Base-by-base conservation (phyloP, 1,140 invertebrate genomes). In the Holcopasites calliopsidis region DNA sequence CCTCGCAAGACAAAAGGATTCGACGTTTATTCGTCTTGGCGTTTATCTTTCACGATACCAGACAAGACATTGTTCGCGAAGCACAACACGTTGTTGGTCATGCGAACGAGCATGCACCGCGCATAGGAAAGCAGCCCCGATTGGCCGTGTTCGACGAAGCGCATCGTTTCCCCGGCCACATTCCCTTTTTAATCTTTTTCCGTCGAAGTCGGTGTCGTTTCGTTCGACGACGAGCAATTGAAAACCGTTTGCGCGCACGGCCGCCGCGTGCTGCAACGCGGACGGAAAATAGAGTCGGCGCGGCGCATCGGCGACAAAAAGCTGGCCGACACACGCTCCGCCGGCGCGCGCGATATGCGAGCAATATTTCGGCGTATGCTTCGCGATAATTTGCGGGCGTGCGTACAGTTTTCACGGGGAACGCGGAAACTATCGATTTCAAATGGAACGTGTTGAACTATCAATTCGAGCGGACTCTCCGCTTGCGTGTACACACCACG, bases 71-170 rank as follows among this genome's bases (percentile, higher is more conserved):
- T n/a, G 18, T 28, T 26, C 33, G 8, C n/a, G 18, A 8, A 44
- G 50, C 28, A 35, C n/a, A n/a, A n/a, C n/a, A n/a, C n/a, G n/a
- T n/a, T 13, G 44, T 1, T 13, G 44, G 44, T 5, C 16, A n/a
- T 5, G 21, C 49, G 47, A n/a, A 54, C 38, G 26, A 3, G 33
- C 11, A 10, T 58, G n/a, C 23, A 57, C 28, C 64, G 54, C 58
- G 73, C 52, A 57, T 66, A 72, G 44, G 31, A 47, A 68, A 80
- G 54, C 54, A 80, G 69, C 35, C 38, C 44, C 61, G 47, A 47
- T 69, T 60, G 49, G n/a, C 70, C 10, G 13, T 13, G 58, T 40
- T 64, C 54, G 61, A 66, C 61, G 18, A 55, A 44, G 61, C 61
- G 16, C 40, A n/a, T 18, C 35, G 21, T 33, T 72, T 62, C 35